A percentile compares a stretch with the other conserved stretches of the same genome.
These are phyloP conservation scores for Notodonta dromedarius DNA, from an alignment of 2,888 invertebrate species.

Conservation along the genomic window DNA sequence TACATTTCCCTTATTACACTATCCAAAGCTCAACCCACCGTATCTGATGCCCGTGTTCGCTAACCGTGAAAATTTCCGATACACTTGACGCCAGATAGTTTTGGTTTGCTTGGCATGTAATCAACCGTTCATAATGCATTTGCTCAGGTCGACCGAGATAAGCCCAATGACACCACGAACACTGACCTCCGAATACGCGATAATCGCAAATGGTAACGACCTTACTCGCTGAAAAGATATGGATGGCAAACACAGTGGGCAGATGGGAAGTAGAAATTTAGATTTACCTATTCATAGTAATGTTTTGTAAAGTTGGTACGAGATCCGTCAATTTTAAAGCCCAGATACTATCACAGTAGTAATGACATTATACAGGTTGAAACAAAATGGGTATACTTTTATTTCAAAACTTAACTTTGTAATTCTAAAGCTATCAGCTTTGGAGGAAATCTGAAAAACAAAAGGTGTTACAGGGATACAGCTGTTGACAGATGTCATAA, in stretches of 20 bases:
- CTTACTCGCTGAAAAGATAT: conserved; percentile 36
- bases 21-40: conserved; percentile 21
- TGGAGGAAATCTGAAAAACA: too few species aligned
- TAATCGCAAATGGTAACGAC: conserved; percentile 39
- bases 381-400: too few species aligned
- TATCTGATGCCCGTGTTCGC: conserved; percentile 45
- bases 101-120: conserved; percentile 56
- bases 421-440: too few species aligned
- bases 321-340: too few species aligned
- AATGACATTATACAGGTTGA: too few species aligned
- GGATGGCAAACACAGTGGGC: conserved; percentile 22
- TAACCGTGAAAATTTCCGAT: conserved; percentile 69
- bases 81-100: conserved; percentile 60
- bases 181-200: conserved; percentile 55
- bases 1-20: conserved; percentile 1
- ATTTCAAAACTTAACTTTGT: too few species aligned
- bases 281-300: neutral
- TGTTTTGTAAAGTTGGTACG: too few species aligned
- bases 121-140: conserved; percentile 58
- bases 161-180: conserved; percentile 52
- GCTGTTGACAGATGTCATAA: too few species aligned
- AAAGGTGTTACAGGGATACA: too few species aligned
- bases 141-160: conserved; percentile 55
- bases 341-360: too few species aligned
- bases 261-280: conserved; percentile 7